These are phyloP conservation scores for Drosophila albomicans DNA, from an alignment of 1,140 invertebrate species.

Conservation along the genomic window DNA sequence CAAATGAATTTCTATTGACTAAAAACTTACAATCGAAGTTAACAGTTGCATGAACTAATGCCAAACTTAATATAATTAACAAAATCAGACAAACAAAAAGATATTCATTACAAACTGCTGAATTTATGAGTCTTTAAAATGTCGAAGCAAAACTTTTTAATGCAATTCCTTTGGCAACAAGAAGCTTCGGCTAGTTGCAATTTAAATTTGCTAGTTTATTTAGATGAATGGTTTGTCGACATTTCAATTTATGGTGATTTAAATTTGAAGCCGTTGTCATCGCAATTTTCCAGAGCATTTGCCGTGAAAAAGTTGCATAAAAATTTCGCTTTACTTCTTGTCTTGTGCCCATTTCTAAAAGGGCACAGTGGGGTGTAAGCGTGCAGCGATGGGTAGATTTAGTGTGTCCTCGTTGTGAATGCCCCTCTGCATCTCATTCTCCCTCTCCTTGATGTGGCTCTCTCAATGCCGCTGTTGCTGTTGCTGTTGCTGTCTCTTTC, in stretches of 20 bases:
- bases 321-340: constrained; percentile 24
- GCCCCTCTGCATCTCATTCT: background rate
- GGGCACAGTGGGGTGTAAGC: too few species aligned
- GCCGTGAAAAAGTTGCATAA: constrained; percentile 55
- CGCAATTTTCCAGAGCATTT: constrained; percentile 52
- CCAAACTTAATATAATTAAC: too few species aligned
- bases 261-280: constrained; percentile 49
- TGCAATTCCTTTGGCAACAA: too few species aligned
- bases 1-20: too few species aligned
- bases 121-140: too few species aligned
- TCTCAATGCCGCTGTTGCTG: background rate
- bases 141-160: too few species aligned
- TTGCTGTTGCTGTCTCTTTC: constrained; percentile 1
- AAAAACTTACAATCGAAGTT: too few species aligned
- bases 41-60: too few species aligned
- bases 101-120: too few species aligned
- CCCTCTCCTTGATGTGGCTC: constrained; percentile 1
- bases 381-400: too few species aligned
- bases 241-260: constrained; percentile 69
- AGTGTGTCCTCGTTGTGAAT: constrained; percentile 28
- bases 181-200: background rate
- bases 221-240: constrained; percentile 31
- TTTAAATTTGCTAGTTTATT: background rate
- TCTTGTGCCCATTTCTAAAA: constrained; percentile 22
- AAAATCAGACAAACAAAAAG: too few species aligned